Evolutionary conservation across 2,888 invertebrate genomes (phyloP), one percentile per base, ranked within the genome.

Genomic region (Pardosa pseudoannulata): DNA sequence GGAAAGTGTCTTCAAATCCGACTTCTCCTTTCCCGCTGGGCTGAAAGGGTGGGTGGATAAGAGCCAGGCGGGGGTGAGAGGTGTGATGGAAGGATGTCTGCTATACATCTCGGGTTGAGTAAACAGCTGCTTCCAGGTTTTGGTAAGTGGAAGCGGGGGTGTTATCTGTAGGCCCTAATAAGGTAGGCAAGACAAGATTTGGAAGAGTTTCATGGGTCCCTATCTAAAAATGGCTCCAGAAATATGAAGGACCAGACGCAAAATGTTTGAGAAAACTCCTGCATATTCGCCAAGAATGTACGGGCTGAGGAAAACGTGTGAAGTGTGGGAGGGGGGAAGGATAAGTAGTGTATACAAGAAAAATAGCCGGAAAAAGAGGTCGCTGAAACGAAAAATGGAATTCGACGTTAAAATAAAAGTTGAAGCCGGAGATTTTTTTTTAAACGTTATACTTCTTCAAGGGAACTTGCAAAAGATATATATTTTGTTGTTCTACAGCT

Each of bases 251-350:
- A 72, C 76, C 78, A 68, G 23, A 29, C 29, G 23, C 65, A 73
- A 75, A 82, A 70, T 31, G n/a, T 41, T 83, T 65, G 28, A 28
- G 41, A 74, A 81, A 56, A 74, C 56, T 29, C 41, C 76, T 32
- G 73, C 73, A 78, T 85, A 78, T 78, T 78, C 65, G 83, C 83
- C 78, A 85, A 85, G 83, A 85, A 85, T 85, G 46, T 27, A 56
- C 56, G 56, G 19, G 23, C 5, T 56, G 23, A 56, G 56, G 36
- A 9, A 36, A 36, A 9, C 9, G 9, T 36, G 36, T 36, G 36
- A 7, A 9, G 9, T 36, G 36, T n/a, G 36, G 36, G 36, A 36
- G 36, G 36, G 36, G 36, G 9, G 36, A 36, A 36, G n/a, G 36
- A 9, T 5, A 36, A 9, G 36, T 5, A 9, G 9, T 5, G 9